Conservation (phyloP, 2,113 vertebrate genomes). For the Nycticryphes semicollaris region DNA sequence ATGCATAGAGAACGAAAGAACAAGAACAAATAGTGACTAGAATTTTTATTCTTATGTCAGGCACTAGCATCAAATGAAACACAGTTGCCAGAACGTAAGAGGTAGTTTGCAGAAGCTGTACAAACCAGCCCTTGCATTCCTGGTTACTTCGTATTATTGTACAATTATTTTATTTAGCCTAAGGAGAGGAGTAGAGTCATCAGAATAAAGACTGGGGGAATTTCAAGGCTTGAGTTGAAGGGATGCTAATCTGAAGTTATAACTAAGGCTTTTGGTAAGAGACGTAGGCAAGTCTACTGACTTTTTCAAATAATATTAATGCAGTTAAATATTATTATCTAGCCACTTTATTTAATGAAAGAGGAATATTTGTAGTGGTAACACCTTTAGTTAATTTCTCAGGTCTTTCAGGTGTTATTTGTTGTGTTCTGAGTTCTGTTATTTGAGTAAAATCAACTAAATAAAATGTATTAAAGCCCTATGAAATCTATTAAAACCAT, state of each 20-base stretch:
- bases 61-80: not conserved
- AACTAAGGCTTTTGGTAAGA: not conserved
- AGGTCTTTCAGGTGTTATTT: not conserved
- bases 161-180: not conserved
- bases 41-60: not conserved
- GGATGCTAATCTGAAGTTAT: rapidly evolving
- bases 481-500: not conserved
- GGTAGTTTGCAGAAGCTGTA: not conserved
- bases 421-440: not conserved
- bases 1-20: not conserved
- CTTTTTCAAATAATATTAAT: not conserved
- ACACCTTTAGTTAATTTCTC: rapidly evolving
- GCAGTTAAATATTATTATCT: not conserved
- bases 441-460: not conserved
- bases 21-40: not conserved
- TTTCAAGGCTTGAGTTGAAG: not conserved
- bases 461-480: too few species aligned
- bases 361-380: rapidly evolving
- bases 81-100: not conserved
- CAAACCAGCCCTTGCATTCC: not conserved
- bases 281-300: not conserved
- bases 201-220: not conserved
- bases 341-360: not conserved
- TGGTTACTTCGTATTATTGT: not conserved
- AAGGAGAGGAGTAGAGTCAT: not conserved